A percentile compares a stretch with the other conserved stretches of the same genome.
These are phyloP conservation scores for Zygogramma bicolorata DNA, from an alignment of 2,888 invertebrate species.

Conservation along the genomic window DNA sequence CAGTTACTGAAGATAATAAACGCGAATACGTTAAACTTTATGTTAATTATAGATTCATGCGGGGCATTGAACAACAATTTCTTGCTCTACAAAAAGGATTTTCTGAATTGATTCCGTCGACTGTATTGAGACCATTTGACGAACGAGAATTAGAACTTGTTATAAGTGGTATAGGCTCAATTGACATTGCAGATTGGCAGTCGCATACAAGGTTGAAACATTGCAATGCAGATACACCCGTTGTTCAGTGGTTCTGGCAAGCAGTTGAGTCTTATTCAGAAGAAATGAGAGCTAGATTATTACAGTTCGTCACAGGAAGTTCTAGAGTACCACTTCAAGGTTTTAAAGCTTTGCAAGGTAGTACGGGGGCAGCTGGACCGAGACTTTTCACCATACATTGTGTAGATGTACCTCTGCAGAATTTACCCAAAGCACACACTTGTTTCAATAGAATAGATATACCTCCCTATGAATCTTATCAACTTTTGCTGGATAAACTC, in stretches of 20 bases:
- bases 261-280: slow-evolving; percentile 87
- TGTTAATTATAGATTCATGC: slow-evolving; percentile 96
- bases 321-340: slow-evolving; percentile 95
- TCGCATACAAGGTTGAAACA: slow-evolving; percentile 94
- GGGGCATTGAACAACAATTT: slow-evolving; percentile 97
- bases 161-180: slow-evolving; percentile 88
- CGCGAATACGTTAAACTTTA: slow-evolving; percentile 91
- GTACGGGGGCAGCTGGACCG: slow-evolving; percentile 95
- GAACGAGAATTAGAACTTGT: slow-evolving; percentile 94
- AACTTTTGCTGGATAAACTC: slow-evolving; percentile 91
- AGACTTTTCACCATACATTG: slow-evolving; percentile 95
- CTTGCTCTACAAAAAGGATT: slow-evolving; percentile 91
- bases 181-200: slow-evolving; percentile 93
- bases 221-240: slow-evolving; percentile 85
- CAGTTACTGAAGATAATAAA: slow-evolving; percentile 94
- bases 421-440: slow-evolving; percentile 97
- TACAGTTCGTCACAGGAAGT: slow-evolving; percentile 97
- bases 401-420: slow-evolving; percentile 91
- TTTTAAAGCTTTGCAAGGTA: slow-evolving; percentile 90
- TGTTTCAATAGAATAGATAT: slow-evolving; percentile 96
- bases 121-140: slow-evolving; percentile 88
- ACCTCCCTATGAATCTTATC: slow-evolving; percentile 92
- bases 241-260: slow-evolving; percentile 83
- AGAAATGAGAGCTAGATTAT: slow-evolving; percentile 88
- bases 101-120: slow-evolving; percentile 88